phyloP scores from a whole-genome alignment of 1,140 invertebrate genomes.

The Ptiloglossa arizonensis region DNA sequence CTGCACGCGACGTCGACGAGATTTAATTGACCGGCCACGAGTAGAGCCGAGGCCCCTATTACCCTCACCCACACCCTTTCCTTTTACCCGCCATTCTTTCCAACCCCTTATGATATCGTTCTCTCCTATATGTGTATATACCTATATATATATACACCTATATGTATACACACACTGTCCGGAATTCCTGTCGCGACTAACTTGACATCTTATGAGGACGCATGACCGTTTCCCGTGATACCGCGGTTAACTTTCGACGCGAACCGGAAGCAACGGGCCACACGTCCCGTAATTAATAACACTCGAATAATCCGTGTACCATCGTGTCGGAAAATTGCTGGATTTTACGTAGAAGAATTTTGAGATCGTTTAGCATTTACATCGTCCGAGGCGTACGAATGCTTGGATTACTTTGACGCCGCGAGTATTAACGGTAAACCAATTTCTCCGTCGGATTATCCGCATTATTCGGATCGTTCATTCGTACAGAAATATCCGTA shows the following conservation, averaged over 20 bases:
- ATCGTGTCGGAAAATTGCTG: background rate
- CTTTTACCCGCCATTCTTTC: conserved; percentile 21
- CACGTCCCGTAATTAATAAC: background rate
- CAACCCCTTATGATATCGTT: background rate
- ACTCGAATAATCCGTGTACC: background rate
- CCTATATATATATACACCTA: background rate
- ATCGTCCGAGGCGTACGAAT: too few relatives aligned
- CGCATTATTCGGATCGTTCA: background rate
- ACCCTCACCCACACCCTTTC: conserved; percentile 34
- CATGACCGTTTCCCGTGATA: background rate
- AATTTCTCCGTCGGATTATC: background rate
- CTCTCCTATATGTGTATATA: too few relatives aligned
- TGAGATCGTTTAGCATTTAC: background rate
- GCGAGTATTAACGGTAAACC: background rate
- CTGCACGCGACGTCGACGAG: conserved; percentile 70
- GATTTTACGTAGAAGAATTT: background rate
- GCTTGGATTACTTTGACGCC: background rate
- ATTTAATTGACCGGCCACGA: conserved; percentile 66
- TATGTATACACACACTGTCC: background rate
- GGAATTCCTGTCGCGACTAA: conserved; percentile 36
- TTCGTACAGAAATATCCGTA: background rate
- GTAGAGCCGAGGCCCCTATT: conserved; percentile 58
- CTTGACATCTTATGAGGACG: conserved; percentile 24
- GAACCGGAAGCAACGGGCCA: background rate
- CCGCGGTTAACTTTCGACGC: background rate